phyloP scores from a whole-genome alignment of 1,140 invertebrate genomes.

The Diploscapter pachys region DNA sequence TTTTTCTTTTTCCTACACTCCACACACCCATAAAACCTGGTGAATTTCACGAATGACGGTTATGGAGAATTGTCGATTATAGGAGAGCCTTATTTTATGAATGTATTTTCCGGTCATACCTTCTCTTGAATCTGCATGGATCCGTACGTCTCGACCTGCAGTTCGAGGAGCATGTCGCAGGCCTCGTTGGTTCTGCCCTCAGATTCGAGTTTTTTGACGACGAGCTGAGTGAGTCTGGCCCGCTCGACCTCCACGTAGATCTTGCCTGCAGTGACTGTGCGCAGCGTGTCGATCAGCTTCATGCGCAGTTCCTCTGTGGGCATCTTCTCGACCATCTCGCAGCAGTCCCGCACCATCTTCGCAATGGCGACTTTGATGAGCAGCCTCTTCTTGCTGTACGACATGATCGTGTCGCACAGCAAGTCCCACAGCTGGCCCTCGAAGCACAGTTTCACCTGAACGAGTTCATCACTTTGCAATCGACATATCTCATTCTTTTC shows the following conservation, averaged over 20 bases:
- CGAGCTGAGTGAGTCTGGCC: conserved; percentile 85
- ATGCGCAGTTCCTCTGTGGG: conserved; percentile 83
- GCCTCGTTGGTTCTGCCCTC: conserved; percentile 86
- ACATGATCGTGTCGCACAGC: conserved; percentile 87
- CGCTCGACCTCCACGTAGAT: conserved; percentile 99
- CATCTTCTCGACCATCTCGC: conserved; percentile 86
- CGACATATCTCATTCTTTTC: too few species aligned
- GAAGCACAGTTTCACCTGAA: conserved; percentile 77
- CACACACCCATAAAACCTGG: too few species aligned
- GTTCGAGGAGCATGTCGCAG: conserved; percentile 86
- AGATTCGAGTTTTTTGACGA: conserved; percentile 87
- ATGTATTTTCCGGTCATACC: conserved; percentile 56
- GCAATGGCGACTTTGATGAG: conserved; percentile 89
- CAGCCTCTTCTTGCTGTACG: conserved; percentile 85
- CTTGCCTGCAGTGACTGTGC: conserved; percentile 94
- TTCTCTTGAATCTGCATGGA: conserved; percentile 98
- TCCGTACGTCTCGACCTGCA: conserved; percentile 95
- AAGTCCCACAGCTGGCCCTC: conserved; percentile 86
- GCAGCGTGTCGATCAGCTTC: conserved; percentile 89
- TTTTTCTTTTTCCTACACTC: too few species aligned
- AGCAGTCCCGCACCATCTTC: conserved; percentile 98
- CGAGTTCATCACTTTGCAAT: too few species aligned
- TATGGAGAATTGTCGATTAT: too few species aligned
- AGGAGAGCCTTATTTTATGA: too few species aligned
- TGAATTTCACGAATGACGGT: too few species aligned